Percentiles rank a stretch among this genome's conserved stretches.
Conservation (phyloP, 1,140 invertebrate species). For the Cyrtorhinus lividipennis region DNA sequence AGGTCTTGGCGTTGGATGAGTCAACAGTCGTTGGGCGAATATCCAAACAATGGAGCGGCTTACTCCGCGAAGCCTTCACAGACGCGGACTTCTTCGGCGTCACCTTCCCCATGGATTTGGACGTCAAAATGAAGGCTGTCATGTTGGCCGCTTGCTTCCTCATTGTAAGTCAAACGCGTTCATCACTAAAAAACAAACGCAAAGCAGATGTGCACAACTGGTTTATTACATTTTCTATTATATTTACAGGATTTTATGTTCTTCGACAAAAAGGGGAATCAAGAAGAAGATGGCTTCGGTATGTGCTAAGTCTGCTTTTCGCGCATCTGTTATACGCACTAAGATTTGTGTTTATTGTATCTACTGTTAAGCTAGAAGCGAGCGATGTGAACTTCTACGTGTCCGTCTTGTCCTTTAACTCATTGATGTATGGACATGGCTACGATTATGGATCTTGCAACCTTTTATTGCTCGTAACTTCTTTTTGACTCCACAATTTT, state of each 20-base stretch:
- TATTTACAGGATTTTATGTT: constrained; percentile 57
- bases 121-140: constrained; percentile 66
- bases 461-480: too few relatives aligned
- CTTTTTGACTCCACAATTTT: too few relatives aligned
- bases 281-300: constrained; percentile 30
- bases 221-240: constrained; percentile 23
- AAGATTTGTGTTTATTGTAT: too few relatives aligned
- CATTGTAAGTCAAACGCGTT: constrained; percentile 40
- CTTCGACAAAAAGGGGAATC: constrained; percentile 40
- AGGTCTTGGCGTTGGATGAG: constrained; percentile 50
- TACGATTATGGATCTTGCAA: too few relatives aligned
- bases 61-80: constrained; percentile 53
- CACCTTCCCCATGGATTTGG: constrained; percentile 61
- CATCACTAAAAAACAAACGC: neutral
- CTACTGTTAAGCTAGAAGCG: too few relatives aligned
- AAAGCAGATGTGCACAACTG: neutral
- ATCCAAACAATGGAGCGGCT: constrained; percentile 58
- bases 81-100: constrained; percentile 66
- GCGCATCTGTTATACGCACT: too few relatives aligned
- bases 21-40: constrained; percentile 53
- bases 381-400: too few relatives aligned
- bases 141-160: constrained; percentile 57
- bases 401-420: too few relatives aligned
- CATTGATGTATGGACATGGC: too few relatives aligned
- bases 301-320: constrained; percentile 33